Percentiles rank a stretch among this genome's conserved stretches.
phyloP scores from a whole-genome alignment of 2,888 invertebrate genomes.

The Galerucella pusilla region DNA sequence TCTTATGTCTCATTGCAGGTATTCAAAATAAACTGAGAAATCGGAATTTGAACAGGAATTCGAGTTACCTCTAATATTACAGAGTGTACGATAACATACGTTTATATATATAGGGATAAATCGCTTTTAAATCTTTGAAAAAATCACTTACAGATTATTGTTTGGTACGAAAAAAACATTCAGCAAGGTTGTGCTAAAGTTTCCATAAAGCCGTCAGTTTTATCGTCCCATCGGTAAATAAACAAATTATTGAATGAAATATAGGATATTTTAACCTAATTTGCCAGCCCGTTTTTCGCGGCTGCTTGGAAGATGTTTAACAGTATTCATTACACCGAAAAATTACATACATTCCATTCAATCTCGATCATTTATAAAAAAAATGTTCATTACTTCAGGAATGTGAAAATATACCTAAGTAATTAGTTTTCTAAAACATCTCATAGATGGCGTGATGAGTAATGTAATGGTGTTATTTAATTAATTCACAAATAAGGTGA shows the following conservation, averaged over 20 bases:
- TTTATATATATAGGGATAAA: too few relatives aligned
- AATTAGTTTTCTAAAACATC: too few relatives aligned
- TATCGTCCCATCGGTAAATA: slow-evolving; percentile 14
- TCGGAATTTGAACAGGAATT: slow-evolving; percentile 17
- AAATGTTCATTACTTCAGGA: too few relatives aligned
- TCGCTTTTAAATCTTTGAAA: too few relatives aligned
- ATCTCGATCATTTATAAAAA: not conserved
- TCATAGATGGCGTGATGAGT: too few relatives aligned
- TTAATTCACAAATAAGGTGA: too few relatives aligned
- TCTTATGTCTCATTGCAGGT: slow-evolving; percentile 21
- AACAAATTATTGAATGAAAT: slow-evolving; percentile 33
- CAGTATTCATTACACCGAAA: not conserved
- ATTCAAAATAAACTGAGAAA: slow-evolving; percentile 26
- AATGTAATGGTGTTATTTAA: too few relatives aligned
- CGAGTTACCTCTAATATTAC: slow-evolving; percentile 2
- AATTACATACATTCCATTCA: slow-evolving; percentile 11
- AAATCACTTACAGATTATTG: not conserved
- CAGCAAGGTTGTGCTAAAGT: not conserved
- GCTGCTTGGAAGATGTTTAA: slow-evolving; percentile 8
- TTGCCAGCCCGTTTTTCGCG: slow-evolving; percentile 13
- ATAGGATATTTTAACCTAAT: slow-evolving; percentile 36
- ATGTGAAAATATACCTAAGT: too few relatives aligned
- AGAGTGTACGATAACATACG: not conserved
- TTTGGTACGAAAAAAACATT: too few relatives aligned
- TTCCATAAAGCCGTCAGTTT: not conserved